These are phyloP conservation scores for Diaphora mendica DNA, from an alignment of 2,888 invertebrate species.

Conservation along the genomic window DNA sequence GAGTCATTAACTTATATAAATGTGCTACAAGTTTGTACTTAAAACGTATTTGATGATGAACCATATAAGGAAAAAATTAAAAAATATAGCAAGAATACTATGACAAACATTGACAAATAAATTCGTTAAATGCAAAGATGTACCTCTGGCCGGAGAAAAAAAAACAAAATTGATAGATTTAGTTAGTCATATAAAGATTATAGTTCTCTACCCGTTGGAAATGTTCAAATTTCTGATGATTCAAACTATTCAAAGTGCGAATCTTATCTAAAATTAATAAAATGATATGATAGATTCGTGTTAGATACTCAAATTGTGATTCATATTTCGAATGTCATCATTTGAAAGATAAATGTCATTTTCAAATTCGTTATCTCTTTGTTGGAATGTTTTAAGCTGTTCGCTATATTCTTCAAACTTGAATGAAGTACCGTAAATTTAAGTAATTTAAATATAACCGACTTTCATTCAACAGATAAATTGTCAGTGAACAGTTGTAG, in stretches of 20 bases:
- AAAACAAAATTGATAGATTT: neutral
- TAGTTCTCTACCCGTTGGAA: neutral
- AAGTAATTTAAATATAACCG: neutral
- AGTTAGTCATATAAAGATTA: neutral
- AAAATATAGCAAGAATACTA: neutral
- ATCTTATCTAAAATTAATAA: neutral
- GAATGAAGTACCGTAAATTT: neutral
- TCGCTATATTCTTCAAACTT: neutral
- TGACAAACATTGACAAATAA: too few species aligned
- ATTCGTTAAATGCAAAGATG: neutral
- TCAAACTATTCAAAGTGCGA: neutral
- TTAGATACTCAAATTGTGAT: neutral
- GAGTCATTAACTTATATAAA: constrained; percentile 37
- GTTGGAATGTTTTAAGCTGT: neutral
- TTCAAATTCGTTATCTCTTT: neutral
- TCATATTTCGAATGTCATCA: neutral
- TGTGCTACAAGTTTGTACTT: constrained; percentile 21
- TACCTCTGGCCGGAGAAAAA: neutral
- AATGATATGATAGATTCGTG: neutral
- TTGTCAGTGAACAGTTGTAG: too few species aligned
- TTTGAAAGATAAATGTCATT: neutral
- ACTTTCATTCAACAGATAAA: too few species aligned
- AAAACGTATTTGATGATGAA: neutral
- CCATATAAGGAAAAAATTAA: neutral
- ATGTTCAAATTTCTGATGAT: neutral